Percentiles rank a stretch among this genome's conserved stretches.
Conservation (phyloP, 1,140 invertebrate genomes). For the Panagrolaimus sp. region DNA sequence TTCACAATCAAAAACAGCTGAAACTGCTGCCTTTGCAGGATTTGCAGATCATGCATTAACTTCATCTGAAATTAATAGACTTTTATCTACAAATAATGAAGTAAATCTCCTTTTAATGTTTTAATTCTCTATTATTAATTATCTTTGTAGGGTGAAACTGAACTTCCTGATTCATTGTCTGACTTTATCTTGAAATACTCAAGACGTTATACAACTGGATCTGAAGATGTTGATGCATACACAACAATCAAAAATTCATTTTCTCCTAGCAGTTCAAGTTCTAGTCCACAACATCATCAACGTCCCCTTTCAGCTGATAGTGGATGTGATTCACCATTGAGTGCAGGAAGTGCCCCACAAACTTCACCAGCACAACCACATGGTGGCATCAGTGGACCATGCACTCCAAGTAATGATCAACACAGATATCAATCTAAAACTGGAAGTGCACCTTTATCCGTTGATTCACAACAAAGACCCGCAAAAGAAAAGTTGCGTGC, state of each 20-base stretch:
- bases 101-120: background rate
- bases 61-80: constrained; percentile 2
- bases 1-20: background rate
- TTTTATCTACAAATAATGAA: constrained; percentile 1
- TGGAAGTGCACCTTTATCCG: constrained; percentile 27
- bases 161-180: constrained; percentile 54
- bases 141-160: constrained; percentile 27
- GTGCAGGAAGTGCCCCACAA: constrained; percentile 45
- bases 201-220: constrained; percentile 43
- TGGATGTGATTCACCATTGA: constrained; percentile 39
- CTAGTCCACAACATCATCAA: constrained; percentile 16
- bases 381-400: constrained; percentile 31
- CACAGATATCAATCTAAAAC: constrained; percentile 17
- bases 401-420: constrained; percentile 23
- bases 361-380: constrained; percentile 43
- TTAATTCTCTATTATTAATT: constrained; percentile 19
- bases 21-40: background rate
- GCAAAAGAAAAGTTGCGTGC: constrained; percentile 49
- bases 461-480: constrained; percentile 34
- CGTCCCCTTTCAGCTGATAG: constrained; percentile 21
- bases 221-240: constrained; percentile 4
- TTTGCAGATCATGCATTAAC: background rate
- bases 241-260: constrained; percentile 12
- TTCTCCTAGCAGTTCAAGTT: constrained; percentile 6
- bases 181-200: constrained; percentile 59